A percentile compares a stretch with the other conserved stretches of the same genome.
Conservation (phyloP, 2,113 vertebrate genomes). For the Struthidea cinerea region DNA sequence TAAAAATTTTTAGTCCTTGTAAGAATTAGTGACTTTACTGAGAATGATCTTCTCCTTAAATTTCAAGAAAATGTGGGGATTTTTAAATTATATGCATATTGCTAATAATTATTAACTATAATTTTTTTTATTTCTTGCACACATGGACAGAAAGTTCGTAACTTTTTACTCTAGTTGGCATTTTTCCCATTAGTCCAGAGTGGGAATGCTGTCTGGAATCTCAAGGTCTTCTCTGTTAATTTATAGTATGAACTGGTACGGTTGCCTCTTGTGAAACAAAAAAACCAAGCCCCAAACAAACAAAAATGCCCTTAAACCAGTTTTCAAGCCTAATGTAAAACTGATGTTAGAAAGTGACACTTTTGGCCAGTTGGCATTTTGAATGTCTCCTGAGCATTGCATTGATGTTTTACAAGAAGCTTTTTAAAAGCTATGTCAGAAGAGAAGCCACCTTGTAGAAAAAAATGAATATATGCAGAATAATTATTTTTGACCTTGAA, state of each 20-base stretch:
- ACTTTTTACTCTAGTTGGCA: background rate
- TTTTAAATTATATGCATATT: background rate
- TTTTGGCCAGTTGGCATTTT: background rate
- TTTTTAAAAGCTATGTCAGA: background rate
- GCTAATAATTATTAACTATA: background rate
- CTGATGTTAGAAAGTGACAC: background rate
- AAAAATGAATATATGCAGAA: background rate
- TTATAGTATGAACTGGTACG: background rate
- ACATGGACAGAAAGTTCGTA: background rate
- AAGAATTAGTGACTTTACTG: background rate
- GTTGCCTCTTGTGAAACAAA: background rate
- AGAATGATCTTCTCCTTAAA: background rate
- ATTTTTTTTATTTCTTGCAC: background rate
- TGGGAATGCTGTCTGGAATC: background rate
- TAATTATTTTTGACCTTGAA: background rate
- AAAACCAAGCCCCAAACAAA: background rate
- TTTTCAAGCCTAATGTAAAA: background rate
- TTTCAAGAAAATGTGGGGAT: background rate
- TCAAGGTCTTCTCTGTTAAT: background rate
- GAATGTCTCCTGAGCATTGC: background rate
- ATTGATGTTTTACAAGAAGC: background rate
- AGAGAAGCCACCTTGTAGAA: background rate
- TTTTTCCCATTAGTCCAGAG: background rate
- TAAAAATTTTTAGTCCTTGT: background rate
- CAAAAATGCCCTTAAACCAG: background rate